These are phyloP conservation scores for Thunnus thynnus DNA, from an alignment of 2,113 vertebrate genomes.

Conservation along the genomic window DNA sequence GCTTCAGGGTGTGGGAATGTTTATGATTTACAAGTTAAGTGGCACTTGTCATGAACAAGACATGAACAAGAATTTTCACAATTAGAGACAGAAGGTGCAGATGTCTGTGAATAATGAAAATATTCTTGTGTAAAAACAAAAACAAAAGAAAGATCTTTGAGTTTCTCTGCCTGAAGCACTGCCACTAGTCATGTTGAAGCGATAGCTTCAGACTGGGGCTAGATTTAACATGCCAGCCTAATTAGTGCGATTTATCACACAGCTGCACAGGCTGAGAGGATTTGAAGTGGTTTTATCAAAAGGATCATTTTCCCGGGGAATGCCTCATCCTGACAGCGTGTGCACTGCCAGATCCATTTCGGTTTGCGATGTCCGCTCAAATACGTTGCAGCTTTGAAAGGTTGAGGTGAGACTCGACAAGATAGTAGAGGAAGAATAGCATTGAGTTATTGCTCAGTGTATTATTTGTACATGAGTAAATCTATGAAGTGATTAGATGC, in stretches of 20 bases:
- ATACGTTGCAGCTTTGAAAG: conserved; percentile 31
- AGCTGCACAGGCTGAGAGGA: conserved; percentile 91
- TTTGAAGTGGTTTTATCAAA: conserved; percentile 92
- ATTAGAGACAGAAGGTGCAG: neutral
- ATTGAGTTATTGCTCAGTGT: conserved; percentile 19
- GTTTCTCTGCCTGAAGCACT: neutral
- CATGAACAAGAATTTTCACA: neutral
- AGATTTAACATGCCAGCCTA: conserved; percentile 88
- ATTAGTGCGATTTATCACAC: conserved; percentile 94
- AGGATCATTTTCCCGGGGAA: conserved; percentile 90
- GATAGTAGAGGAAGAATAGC: neutral
- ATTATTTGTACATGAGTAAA: conserved; percentile 37
- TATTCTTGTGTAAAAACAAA: neutral
- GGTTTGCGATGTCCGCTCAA: conserved; percentile 55
- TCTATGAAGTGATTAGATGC: conserved; percentile 12
- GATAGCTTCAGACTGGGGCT: conserved; percentile 30
- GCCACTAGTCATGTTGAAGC: conserved; percentile 15
- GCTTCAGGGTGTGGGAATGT: neutral
- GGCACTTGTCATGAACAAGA: neutral
- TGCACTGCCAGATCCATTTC: conserved; percentile 84
- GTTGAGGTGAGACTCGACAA: conserved; percentile 25
- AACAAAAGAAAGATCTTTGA: conserved; percentile 5
- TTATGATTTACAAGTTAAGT: neutral
- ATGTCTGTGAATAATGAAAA: conserved; percentile 22
- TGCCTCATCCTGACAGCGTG: conserved; percentile 89